phyloP scores from a whole-genome alignment of 2,113 vertebrate species.

The Bolborhynchus lineola region DNA sequence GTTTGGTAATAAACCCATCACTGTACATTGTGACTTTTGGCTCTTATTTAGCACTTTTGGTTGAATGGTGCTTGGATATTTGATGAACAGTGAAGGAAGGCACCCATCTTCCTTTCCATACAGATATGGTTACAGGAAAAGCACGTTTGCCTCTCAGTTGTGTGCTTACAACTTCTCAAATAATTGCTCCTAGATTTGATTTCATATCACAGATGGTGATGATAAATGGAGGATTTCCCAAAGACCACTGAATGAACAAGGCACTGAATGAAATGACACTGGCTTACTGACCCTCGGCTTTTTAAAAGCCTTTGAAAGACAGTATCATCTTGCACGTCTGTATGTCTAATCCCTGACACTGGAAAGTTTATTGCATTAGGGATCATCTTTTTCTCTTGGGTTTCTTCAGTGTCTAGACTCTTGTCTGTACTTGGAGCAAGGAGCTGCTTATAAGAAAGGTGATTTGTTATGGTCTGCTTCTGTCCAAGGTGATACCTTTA shows the following conservation, averaged over 20 bases:
- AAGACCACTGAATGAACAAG: neutral
- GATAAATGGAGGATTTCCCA: neutral
- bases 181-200: neutral
- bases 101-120: neutral
- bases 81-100: neutral
- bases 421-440: neutral
- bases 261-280: neutral
- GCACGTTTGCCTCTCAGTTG: neutral
- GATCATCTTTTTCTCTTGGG: neutral
- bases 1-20: neutral
- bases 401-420: neutral
- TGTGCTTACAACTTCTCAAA: neutral
- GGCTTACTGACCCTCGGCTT: neutral
- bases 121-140: neutral
- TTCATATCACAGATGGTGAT: neutral
- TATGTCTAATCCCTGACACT: neutral
- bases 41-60: neutral
- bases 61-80: neutral
- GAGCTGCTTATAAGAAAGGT: neutral
- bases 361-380: neutral
- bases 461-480: neutral
- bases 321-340: neutral
- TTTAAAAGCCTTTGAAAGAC: neutral
- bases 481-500: neutral
- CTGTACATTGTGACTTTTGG: neutral